Conservation (phyloP, 2,113 vertebrate genomes). For the Gadus macrocephalus region DNA sequence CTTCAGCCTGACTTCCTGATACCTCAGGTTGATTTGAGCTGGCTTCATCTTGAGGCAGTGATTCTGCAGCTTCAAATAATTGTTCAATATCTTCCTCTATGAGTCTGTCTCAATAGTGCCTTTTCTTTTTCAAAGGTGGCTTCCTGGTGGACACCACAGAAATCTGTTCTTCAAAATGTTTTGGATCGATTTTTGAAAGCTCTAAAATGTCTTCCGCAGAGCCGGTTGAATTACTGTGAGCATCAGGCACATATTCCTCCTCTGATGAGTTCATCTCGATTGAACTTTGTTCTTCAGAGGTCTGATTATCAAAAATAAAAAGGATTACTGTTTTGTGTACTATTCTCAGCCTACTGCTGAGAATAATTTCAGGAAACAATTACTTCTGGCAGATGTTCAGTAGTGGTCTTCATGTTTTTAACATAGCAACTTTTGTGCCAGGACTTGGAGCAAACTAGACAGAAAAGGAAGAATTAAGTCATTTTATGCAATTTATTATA, state of each 20-base stretch:
- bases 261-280: constrained; percentile 26
- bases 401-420: background rate
- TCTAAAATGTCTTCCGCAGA: constrained; percentile 2
- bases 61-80: constrained; percentile 2
- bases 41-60: background rate
- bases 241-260: constrained; percentile 26
- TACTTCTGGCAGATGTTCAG: background rate
- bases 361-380: constrained; percentile 9
- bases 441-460: background rate
- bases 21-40: background rate
- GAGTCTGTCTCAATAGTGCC: background rate
- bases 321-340: background rate
- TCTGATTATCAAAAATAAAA: constrained; percentile 21
- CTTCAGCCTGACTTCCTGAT: constrained; percentile 1
- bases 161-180: background rate
- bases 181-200: background rate
- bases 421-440: constrained; percentile 14
- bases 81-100: background rate
- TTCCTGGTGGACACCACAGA: background rate
- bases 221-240: constrained; percentile 19
- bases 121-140: background rate
- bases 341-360: background rate
- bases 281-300: background rate
- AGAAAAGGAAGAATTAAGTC: no score
- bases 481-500: constrained; percentile 13